phyloP scores from a whole-genome alignment of 2,888 invertebrate species.

The Noctua comes region DNA sequence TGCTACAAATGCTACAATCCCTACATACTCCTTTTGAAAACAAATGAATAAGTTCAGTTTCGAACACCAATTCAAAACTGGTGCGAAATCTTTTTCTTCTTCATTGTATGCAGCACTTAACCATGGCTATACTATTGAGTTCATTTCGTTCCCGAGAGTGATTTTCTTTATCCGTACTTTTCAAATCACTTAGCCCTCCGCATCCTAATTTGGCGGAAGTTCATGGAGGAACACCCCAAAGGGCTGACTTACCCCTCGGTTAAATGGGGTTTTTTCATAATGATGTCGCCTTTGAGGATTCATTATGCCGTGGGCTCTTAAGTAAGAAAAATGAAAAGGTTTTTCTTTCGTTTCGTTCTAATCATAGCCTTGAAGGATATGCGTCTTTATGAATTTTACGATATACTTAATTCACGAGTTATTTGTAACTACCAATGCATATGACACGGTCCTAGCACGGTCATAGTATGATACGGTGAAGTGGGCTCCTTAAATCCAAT shows the following conservation, averaged over 20 bases:
- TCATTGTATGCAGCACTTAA: not conserved
- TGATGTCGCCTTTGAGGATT: slow-evolving; percentile 49
- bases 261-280: slow-evolving; percentile 48
- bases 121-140: not conserved
- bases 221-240: slow-evolving; percentile 49
- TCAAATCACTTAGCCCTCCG: slow-evolving; percentile 37
- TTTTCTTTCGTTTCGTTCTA: slow-evolving; percentile 10
- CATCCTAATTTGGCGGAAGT: slow-evolving; percentile 49
- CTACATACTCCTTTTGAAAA: not conserved
- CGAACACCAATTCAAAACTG: not conserved
- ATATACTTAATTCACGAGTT: not conserved
- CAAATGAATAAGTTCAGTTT: slow-evolving; percentile 8
- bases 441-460: not conserved
- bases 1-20: not conserved
- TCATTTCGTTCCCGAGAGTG: slow-evolving; percentile 25
- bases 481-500: too few relatives aligned
- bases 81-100: not conserved
- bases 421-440: not conserved
- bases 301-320: slow-evolving; percentile 31
- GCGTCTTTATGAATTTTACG: not conserved
- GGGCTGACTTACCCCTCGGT: slow-evolving; percentile 38
- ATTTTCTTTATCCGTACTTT: slow-evolving; percentile 33
- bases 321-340: slow-evolving; percentile 20
- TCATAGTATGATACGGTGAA: too few relatives aligned
- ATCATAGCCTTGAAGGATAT: slow-evolving; percentile 12